A percentile compares a stretch with the other conserved stretches of the same genome.
These are phyloP conservation scores for Calonectris borealis DNA, from an alignment of 2,113 vertebrate species.

Conservation along the genomic window DNA sequence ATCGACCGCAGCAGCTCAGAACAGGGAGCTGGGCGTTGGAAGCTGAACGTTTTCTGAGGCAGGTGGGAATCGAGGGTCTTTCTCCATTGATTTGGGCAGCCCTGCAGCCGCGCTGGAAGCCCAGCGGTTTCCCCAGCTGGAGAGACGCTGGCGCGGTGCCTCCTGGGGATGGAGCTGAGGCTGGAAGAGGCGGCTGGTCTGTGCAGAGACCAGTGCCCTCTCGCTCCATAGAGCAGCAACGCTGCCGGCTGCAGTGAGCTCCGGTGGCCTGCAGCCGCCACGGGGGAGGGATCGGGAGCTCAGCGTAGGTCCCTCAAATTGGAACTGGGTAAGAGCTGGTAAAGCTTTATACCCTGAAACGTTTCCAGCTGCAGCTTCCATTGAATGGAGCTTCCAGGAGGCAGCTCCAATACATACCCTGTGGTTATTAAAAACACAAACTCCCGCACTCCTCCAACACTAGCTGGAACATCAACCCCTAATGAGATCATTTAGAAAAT, in stretches of 20 bases:
- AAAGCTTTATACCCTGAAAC: slow-evolving; percentile 34
- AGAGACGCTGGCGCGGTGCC: accelerated
- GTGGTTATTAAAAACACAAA: slow-evolving; percentile 45
- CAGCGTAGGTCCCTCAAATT: neutral
- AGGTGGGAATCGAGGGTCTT: neutral
- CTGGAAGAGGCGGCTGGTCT: accelerated
- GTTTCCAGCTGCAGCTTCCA: slow-evolving; percentile 54
- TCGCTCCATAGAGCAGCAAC: neutral
- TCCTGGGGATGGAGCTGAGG: neutral
- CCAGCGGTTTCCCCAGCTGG: neutral
- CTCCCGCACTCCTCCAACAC: neutral
- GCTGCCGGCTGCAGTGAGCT: neutral
- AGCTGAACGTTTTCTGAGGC: neutral
- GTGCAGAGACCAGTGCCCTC: neutral
- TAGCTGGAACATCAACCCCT: slow-evolving; percentile 26
- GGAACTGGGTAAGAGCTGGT: neutral
- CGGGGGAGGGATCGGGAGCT: neutral
- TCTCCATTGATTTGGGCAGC: neutral
- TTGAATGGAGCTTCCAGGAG: slow-evolving; percentile 49
- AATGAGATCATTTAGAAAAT: slow-evolving; percentile 40
- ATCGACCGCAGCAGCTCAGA: neutral
- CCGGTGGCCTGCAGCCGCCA: neutral
- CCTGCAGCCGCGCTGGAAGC: neutral
- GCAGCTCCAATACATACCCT: neutral
- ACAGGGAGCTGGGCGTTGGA: neutral